Evolutionary conservation across 1,140 invertebrate genomes (phyloP), one percentile per base, ranked within the genome.

Genomic region (Cherax quadricarinatus): DNA sequence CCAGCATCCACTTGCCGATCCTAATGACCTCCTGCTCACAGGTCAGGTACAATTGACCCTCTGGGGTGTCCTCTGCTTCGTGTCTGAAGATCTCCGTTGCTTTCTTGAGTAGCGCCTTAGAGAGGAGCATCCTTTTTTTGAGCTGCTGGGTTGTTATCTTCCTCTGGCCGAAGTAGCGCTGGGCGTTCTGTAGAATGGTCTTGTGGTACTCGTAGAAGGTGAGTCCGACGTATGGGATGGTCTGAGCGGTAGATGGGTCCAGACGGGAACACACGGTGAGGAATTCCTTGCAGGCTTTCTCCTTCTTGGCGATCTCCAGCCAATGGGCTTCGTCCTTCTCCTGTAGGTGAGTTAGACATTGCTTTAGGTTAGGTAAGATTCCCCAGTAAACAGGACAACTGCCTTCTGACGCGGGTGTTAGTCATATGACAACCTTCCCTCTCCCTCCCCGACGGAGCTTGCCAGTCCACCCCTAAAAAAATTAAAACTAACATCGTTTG

Each of bases 171-270:
- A 93, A 94, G 85, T 86, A 79, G 10, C 83, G n/a, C 73, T 93
- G 92, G 24, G 93, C 89, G 57, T 89, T 91, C 79, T 94, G 91
- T 6, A 94, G 81, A 41, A 94, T 93, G 18, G 93, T 94, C 81
- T 94, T 94, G 86, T 94, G 92, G 85, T 93, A 91, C 73, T 94
- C 93, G 89, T 91, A 94, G 86, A 94, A 94, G 12, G 93, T 93
- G 48, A 94, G 89, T 24, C 93, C 93, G 24, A 94, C 92, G 24
- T 84, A 93, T 41, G 92, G 93, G 0, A 93, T 81, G 14, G 93
- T 93, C 79, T 94, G 88, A 1, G 91, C 86, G 41, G 92, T 91
- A 9, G 93, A 93, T 16, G 93, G 93, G 70, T 94, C 93, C 41
- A 94, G 82, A 14, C 89, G 89, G 1, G 93, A 93, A 53, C 93